Evolutionary conservation across 2,888 invertebrate species (phyloP), one percentile per base, ranked within the genome.

Genomic region (Mimumesa dahlbomi): DNA sequence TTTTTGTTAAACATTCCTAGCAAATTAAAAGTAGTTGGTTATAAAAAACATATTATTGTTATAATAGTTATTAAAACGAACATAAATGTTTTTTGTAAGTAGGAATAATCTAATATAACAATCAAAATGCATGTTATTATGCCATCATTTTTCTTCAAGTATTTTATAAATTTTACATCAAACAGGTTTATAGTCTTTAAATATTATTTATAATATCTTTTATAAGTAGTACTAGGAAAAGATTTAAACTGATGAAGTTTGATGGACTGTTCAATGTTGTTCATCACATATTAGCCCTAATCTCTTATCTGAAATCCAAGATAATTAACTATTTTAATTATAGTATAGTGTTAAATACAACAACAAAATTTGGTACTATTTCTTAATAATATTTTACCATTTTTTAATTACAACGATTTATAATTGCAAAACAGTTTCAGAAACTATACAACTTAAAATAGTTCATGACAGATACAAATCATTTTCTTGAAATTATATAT

Each of bases 381-480:
- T n/a, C n/a, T n/a, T n/a, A n/a, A n/a, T n/a, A n/a, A n/a, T n/a
- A n/a, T n/a, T n/a, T n/a, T n/a, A n/a, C n/a, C n/a, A n/a, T n/a
- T n/a, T n/a, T n/a, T n/a, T 40, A 21, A 16, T 13, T 14, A 9
- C 43, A 52, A 46, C 18, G 25, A 7, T 16, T 21, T 11, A 31
- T 16, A n/a, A 31, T 14, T 13, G 31, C 21, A 48, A 53, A 66
- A 34, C 11, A 42, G 16, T 50, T 61, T 22, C 19, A 29, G 40
- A 56, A 38, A 56, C n/a, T n/a, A 46, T 64, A 46, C 19, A 65
- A 58, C 40, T 48, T 46, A 29, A 19, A 5, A 4, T 64, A 34
- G 18, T 34, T 29, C 18, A 45, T 18, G 13, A n/a, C n/a, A n/a
- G n/a, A n/a, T n/a, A n/a, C n/a, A n/a, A n/a, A n/a, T n/a, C n/a